Percentiles rank a stretch among this genome's conserved stretches.
phyloP scores from a whole-genome alignment of 2,113 vertebrate genomes.

The Hystrix brachyura region DNA sequence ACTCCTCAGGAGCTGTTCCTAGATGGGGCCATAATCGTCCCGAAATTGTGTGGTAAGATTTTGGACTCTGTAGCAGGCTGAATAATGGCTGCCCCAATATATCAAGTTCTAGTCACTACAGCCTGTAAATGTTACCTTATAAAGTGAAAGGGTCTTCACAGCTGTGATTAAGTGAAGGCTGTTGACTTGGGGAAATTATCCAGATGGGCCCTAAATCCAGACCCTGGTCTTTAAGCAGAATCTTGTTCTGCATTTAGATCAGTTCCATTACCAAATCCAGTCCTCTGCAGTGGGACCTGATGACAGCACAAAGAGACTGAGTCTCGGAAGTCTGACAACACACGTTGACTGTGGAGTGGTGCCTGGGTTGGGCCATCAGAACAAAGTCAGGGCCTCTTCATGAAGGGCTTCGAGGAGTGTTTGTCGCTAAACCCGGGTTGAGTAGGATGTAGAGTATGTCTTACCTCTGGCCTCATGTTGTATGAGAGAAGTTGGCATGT shows the following conservation, averaged over 20 bases:
- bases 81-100: background rate
- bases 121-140: background rate
- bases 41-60: constrained; percentile 9
- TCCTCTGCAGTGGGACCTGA: background rate
- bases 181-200: background rate
- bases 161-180: background rate
- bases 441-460: background rate
- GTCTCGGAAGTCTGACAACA: background rate
- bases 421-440: background rate
- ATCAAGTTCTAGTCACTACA: background rate
- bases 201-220: background rate
- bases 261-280: background rate
- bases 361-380: background rate
- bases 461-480: background rate
- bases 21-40: background rate
- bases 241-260: constrained; percentile 42
- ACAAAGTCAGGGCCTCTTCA: background rate
- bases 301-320: constrained; percentile 14
- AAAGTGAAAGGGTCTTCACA: background rate
- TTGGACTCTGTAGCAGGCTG: background rate
- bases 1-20: background rate
- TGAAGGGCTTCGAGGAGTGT: background rate
- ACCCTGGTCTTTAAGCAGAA: background rate
- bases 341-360: background rate
- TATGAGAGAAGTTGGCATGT: background rate